These are phyloP conservation scores for Euzetes globulus DNA, from an alignment of 2,888 invertebrate genomes.

Conservation along the genomic window DNA sequence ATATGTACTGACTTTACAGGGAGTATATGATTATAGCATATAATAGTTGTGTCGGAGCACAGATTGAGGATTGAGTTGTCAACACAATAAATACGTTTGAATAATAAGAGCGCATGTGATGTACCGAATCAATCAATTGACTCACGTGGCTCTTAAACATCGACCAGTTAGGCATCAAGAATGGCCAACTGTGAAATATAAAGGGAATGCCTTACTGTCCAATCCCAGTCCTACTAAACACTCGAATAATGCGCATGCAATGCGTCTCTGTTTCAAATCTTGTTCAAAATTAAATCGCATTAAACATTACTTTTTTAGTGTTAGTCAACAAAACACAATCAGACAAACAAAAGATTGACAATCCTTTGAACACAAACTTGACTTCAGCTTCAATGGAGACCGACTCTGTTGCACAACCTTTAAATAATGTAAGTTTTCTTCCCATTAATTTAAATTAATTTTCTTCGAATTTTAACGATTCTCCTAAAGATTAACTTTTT, in stretches of 20 bases:
- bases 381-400: constrained; percentile 5
- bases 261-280: constrained; percentile 7
- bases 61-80: constrained; percentile 29
- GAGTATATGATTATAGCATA: neutral
- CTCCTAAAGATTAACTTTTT: neutral
- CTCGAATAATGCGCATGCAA: constrained; percentile 23
- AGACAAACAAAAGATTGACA: neutral
- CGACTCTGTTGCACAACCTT: neutral
- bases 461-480: no score
- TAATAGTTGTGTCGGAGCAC: neutral
- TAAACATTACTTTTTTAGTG: constrained; percentile 22
- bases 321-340: constrained; percentile 14
- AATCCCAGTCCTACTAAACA: neutral
- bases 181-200: neutral
- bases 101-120: constrained; percentile 28
- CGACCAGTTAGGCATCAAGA: constrained; percentile 28
- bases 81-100: constrained; percentile 7
- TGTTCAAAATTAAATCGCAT: constrained; percentile 22
- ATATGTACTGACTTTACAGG: constrained; percentile 6
- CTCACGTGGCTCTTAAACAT: constrained; percentile 19
- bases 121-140: constrained; percentile 18
- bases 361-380: neutral
- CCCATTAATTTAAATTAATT: neutral
- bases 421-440: constrained; percentile 20
- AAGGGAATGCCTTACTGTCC: neutral